phyloP scores from a whole-genome alignment of 2,797 vertebrate genomes.

The Microctenopoma steveboyesi region DNA sequence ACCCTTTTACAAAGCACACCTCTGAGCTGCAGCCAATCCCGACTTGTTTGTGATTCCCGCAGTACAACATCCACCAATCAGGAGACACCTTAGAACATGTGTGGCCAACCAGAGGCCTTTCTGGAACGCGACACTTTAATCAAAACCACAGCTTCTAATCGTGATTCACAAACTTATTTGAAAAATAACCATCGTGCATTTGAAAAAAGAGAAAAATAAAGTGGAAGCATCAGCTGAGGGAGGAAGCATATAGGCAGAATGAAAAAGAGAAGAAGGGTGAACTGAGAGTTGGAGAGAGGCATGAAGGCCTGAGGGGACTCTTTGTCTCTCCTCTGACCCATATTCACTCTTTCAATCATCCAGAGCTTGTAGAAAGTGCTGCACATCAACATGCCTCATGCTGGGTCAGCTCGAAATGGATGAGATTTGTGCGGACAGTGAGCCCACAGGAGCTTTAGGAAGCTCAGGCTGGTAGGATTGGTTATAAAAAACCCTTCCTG shows the following conservation, averaged over 20 bases:
- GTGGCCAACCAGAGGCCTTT: conserved; percentile 18
- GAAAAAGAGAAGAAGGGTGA: conserved; percentile 1
- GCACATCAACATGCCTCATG: neutral
- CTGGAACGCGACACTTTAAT: conserved; percentile 3
- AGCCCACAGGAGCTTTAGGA: conserved; percentile 5
- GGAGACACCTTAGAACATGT: conserved; percentile 29
- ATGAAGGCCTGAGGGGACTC: neutral
- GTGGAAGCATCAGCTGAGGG: conserved; percentile 10
- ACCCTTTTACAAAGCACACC: conserved; percentile 47
- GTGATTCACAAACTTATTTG: conserved; percentile 2
- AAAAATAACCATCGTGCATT: conserved; percentile 1
- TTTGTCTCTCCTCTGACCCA: conserved; percentile 47
- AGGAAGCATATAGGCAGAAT: conserved; percentile 8
- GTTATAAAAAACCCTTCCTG: conserved; percentile 23
- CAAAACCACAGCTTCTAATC: neutral
- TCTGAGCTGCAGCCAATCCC: conserved; percentile 53
- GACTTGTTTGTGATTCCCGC: conserved; percentile 8
- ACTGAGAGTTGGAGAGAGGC: neutral
- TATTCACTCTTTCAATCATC: conserved; percentile 22
- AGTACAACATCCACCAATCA: conserved; percentile 50
- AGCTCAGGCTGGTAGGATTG: neutral
- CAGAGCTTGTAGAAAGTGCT: neutral
- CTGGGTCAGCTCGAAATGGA: conserved; percentile 16
- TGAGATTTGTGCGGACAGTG: conserved; percentile 2
- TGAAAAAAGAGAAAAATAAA: conserved; percentile 4